These are phyloP conservation scores for Cyanistes caeruleus DNA, from an alignment of 2,113 vertebrate species.

Conservation along the genomic window DNA sequence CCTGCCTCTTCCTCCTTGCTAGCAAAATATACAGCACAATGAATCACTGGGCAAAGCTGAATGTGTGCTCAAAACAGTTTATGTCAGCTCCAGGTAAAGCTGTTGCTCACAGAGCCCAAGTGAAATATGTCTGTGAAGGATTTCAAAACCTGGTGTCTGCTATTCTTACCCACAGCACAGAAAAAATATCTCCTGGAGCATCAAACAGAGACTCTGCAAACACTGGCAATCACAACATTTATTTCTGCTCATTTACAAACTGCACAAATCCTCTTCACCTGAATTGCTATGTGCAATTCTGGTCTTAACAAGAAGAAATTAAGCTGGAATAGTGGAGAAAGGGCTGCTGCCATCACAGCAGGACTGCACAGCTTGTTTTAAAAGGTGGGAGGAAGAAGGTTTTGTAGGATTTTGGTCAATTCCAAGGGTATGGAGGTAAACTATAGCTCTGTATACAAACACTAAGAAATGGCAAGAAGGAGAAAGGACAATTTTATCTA, in stretches of 20 bases:
- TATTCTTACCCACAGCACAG: neutral
- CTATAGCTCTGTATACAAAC: neutral
- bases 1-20: neutral
- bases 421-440: neutral
- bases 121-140: neutral
- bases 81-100: neutral
- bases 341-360: neutral
- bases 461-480: neutral
- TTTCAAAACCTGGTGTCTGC: neutral
- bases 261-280: neutral
- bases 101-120: neutral
- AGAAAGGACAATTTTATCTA: neutral
- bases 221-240: rapidly evolving
- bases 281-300: neutral
- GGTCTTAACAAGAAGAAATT: neutral
- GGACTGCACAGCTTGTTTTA: neutral
- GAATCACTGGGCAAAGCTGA: neutral
- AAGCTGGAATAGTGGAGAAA: neutral
- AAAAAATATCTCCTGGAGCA: neutral
- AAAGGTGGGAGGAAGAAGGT: rapidly evolving
- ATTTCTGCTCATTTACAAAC: neutral
- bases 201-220: neutral
- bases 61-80: neutral
- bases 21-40: neutral
- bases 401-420: neutral